Evolutionary conservation across 2,113 vertebrate genomes (phyloP).

Genomic region (Eclectus roratus): DNA sequence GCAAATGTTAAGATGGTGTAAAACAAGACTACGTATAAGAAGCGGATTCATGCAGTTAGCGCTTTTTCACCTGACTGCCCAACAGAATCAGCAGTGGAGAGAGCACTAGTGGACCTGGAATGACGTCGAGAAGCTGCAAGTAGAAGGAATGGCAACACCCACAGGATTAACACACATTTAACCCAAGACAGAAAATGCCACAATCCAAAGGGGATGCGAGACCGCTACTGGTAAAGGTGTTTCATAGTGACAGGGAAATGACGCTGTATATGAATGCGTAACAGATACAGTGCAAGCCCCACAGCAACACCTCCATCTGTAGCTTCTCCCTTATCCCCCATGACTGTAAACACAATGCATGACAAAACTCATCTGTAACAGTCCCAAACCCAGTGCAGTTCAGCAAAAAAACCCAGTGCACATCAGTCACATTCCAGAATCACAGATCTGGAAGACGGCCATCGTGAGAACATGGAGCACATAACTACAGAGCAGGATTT

Average conservation of each 20-base stretch:
- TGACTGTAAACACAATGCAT: conserved; percentile 25
- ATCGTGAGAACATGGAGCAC: conserved; percentile 55
- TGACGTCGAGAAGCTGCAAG: conserved; percentile 98
- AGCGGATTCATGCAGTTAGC: conserved; percentile 86
- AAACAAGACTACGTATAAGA: conserved; percentile 66
- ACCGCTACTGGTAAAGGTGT: conserved; percentile 46
- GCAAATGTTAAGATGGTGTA: conserved; percentile 69
- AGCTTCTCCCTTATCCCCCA: background rate
- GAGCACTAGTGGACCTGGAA: conserved; percentile 99
- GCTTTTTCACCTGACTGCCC: conserved; percentile 98
- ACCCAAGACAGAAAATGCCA: conserved; percentile 73
- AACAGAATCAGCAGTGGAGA: conserved; percentile 95
- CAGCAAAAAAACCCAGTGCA: conserved; percentile 4
- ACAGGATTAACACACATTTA: conserved; percentile 83
- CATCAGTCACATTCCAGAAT: conserved; percentile 20
- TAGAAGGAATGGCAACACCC: conserved; percentile 88
- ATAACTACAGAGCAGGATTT: conserved; percentile 51
- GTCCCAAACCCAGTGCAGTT: background rate
- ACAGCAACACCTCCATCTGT: background rate
- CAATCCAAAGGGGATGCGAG: conserved; percentile 65
- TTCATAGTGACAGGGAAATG: conserved; percentile 66
- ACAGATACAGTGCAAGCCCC: conserved; percentile 54
- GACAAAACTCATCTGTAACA: conserved; percentile 31
- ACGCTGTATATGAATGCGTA: conserved; percentile 61
- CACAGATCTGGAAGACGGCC: conserved; percentile 21